Percentiles rank a stretch among this genome's conserved stretches.
phyloP scores from a whole-genome alignment of 2,113 vertebrate genomes.

The Mesembrinibis cayennensis region DNA sequence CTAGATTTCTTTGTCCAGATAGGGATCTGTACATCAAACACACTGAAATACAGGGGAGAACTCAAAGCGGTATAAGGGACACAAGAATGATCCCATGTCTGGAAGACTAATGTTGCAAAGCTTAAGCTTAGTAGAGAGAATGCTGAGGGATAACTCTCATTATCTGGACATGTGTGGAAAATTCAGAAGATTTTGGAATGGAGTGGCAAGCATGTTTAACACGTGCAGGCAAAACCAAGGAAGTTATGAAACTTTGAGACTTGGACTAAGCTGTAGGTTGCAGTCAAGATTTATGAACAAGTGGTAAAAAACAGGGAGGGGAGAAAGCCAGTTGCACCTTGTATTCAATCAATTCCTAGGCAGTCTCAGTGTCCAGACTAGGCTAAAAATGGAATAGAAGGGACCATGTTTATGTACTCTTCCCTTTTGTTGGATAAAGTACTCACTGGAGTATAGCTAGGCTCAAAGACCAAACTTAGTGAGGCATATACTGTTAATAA shows the following conservation, averaged over 20 bases:
- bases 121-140: neutral
- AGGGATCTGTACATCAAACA: neutral
- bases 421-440: neutral
- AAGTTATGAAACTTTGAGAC: neutral
- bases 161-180: neutral
- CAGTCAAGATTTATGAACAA: neutral
- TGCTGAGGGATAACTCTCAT: neutral
- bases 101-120: neutral
- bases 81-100: neutral
- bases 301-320: neutral
- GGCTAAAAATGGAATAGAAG: neutral
- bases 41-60: neutral
- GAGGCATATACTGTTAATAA: neutral
- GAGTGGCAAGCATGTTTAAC: neutral
- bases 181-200: neutral
- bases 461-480: neutral
- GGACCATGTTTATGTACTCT: neutral
- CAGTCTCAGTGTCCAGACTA: neutral
- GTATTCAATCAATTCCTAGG: neutral
- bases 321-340: neutral
- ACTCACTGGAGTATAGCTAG: neutral
- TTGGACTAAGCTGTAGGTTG: neutral
- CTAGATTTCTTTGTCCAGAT: neutral
- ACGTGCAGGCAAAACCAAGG: neutral
- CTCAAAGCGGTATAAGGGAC: neutral